Evolutionary conservation across 1,140 invertebrate species (phyloP).

Genomic region (Adelges cooleyi): DNA sequence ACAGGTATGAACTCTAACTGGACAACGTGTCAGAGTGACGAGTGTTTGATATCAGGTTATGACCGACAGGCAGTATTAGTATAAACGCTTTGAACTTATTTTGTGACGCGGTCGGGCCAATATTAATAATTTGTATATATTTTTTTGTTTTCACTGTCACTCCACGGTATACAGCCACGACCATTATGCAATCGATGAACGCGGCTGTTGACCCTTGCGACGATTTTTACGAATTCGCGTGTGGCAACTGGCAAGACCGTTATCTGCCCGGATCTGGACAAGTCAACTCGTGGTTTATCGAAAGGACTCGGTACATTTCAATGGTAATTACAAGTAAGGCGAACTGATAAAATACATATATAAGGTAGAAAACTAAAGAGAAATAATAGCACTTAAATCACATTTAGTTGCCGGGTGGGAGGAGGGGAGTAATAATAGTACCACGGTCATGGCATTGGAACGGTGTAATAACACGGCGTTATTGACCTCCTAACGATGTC

Average conservation of each 20-base stretch:
- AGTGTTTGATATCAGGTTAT: conserved; percentile 3
- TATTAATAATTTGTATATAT: background rate
- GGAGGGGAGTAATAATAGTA: too few species aligned
- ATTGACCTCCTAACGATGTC: too few species aligned
- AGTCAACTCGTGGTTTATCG: conserved; percentile 6
- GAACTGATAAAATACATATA: background rate
- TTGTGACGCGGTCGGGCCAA: background rate
- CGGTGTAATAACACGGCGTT: too few species aligned
- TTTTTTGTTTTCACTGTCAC: background rate
- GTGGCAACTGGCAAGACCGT: conserved; percentile 55
- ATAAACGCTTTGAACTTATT: background rate
- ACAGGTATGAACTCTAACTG: too few species aligned
- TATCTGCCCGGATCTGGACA: background rate
- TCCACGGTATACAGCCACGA: conserved; percentile 47
- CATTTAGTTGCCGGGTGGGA: too few species aligned
- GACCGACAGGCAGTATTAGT: background rate
- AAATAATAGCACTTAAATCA: too few species aligned
- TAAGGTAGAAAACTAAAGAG: too few species aligned
- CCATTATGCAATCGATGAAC: conserved; percentile 76
- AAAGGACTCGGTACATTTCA: background rate
- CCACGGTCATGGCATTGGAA: too few species aligned
- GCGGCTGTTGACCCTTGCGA: conserved; percentile 68
- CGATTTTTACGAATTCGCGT: conserved; percentile 90
- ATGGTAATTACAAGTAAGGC: background rate
- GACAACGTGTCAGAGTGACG: background rate